phyloP scores from a whole-genome alignment of 2,888 invertebrate species.

The Atrina japonica region DNA sequence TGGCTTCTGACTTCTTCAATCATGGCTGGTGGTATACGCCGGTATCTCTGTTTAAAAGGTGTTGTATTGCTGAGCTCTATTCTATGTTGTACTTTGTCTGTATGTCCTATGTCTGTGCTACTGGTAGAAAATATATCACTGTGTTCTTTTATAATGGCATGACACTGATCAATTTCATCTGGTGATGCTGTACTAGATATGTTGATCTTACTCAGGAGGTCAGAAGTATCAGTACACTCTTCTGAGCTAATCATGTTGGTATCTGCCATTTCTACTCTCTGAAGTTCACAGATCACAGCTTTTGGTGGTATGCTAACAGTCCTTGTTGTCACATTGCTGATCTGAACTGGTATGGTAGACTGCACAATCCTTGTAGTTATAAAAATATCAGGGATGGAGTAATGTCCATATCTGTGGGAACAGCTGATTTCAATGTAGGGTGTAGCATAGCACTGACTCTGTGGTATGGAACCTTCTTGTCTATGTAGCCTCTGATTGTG shows the following conservation, averaged over 20 bases:
- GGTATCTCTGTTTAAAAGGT: constrained; percentile 3
- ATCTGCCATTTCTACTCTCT: too few relatives aligned
- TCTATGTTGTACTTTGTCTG: not conserved
- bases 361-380: too few relatives aligned
- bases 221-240: too few relatives aligned
- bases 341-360: too few relatives aligned
- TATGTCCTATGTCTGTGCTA: not conserved
- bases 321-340: constrained; percentile 25
- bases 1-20: not conserved
- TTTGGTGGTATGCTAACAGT: constrained; percentile 10
- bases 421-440: constrained; percentile 6
- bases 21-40: not conserved
- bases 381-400: constrained; percentile 14
- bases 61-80: not conserved
- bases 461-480: constrained; percentile 7
- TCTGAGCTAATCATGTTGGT: too few relatives aligned
- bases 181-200: too few relatives aligned
- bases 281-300: constrained; percentile 17
- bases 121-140: not conserved
- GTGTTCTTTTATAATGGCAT: not conserved
- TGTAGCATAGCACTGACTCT: constrained; percentile 19
- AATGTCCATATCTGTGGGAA: constrained; percentile 15
- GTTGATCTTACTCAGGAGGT: too few relatives aligned
- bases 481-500: constrained; percentile 4
- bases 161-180: too few relatives aligned